Conservation (phyloP, 2,797 vertebrate genomes). For the Amblyraja radiata region DNA sequence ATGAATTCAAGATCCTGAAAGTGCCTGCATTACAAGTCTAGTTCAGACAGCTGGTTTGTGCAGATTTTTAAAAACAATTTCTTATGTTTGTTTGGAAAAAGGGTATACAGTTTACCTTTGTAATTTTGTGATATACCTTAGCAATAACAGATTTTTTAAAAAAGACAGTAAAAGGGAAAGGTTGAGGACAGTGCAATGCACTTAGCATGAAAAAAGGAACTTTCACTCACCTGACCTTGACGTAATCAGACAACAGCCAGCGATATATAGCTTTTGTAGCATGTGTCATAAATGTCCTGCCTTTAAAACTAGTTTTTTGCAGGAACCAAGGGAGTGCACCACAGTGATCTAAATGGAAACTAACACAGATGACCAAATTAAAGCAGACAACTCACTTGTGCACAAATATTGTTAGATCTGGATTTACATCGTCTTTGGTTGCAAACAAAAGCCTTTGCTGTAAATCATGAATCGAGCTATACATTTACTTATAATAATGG, state of each 20-base stretch:
- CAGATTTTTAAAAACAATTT: neutral
- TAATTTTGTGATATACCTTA: no score
- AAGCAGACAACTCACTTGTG: neutral
- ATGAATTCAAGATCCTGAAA: neutral
- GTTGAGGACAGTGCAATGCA: neutral
- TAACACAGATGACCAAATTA: constrained; percentile 44
- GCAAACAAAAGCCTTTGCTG: neutral
- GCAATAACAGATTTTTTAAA: no score
- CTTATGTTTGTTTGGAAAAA: no score
- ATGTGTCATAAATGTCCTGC: constrained; percentile 92
- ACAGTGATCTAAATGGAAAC: constrained; percentile 93
- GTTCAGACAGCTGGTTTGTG: neutral
- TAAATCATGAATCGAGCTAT: neutral
- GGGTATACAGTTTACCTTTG: no score
- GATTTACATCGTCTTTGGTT: neutral
- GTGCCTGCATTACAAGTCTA: neutral
- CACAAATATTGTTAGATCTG: neutral
- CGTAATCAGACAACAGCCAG: constrained; percentile 92
- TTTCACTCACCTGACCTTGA: constrained; percentile 83
- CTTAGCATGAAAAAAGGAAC: neutral
- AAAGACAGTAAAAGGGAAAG: neutral
- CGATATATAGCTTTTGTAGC: constrained; percentile 95
- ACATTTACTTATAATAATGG: neutral
- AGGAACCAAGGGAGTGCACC: constrained; percentile 93
- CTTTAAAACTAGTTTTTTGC: constrained; percentile 95